Percentiles rank a stretch among this genome's conserved stretches.
phyloP scores from a whole-genome alignment of 2,797 vertebrate genomes.

The Avahi laniger region DNA sequence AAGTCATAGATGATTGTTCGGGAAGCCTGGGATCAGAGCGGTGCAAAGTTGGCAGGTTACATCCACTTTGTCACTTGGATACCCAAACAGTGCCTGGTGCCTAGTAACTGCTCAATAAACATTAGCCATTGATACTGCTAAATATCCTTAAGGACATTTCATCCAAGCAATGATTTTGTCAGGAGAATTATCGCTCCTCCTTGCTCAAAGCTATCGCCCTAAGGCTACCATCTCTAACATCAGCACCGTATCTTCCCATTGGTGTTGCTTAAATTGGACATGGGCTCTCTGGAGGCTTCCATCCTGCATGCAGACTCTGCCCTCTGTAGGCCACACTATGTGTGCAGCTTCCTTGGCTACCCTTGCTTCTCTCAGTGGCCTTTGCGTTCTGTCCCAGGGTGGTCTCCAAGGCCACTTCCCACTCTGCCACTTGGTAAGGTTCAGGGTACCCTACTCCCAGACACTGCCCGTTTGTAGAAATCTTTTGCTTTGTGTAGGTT shows the following conservation, averaged over 20 bases:
- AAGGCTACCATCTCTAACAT: not conserved
- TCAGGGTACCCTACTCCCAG: not conserved
- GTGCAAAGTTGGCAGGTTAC: not conserved
- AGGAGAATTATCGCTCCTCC: not conserved
- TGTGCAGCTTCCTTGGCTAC: not conserved
- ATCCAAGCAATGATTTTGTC: not conserved
- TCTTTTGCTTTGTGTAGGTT: not conserved
- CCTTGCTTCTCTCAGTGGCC: not conserved
- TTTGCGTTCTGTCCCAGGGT: not conserved
- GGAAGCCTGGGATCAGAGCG: not conserved
- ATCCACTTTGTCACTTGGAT: not conserved
- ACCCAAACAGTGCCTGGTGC: not conserved
- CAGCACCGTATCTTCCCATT: accelerated
- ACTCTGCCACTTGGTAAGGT: not conserved
- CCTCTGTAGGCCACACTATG: not conserved
- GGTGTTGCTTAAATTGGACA: not conserved
- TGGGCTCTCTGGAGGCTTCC: not conserved
- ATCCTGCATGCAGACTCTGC: not conserved
- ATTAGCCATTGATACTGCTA: not conserved
- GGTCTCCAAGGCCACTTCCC: not conserved
- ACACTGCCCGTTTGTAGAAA: not conserved
- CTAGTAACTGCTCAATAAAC: not conserved
- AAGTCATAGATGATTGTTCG: not conserved
- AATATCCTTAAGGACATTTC: not conserved
- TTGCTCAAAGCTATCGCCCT: not conserved